A percentile compares a stretch with the other conserved stretches of the same genome.
phyloP scores from a whole-genome alignment of 2,888 invertebrate genomes.

The Napeogenes inachia region DNA sequence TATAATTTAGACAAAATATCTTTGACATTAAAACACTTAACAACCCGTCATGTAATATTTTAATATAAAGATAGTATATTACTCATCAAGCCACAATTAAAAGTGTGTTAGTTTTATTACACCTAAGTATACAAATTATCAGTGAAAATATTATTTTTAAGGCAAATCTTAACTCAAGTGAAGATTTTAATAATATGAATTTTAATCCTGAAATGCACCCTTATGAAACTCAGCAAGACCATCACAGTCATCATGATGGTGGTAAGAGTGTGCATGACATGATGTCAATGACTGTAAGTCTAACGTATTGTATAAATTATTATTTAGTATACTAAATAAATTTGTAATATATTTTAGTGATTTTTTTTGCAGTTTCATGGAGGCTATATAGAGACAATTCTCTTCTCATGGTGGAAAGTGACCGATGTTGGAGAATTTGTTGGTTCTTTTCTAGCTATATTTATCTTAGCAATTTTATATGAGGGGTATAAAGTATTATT shows the following conservation, averaged over 20 bases:
- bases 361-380: constrained; percentile 85
- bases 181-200: constrained; percentile 8
- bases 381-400: constrained; percentile 84
- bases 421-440: constrained; percentile 85
- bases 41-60: no score
- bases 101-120: not conserved
- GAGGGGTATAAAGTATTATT: constrained; percentile 84
- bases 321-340: not conserved
- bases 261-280: constrained; percentile 20
- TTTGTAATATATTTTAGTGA: not conserved
- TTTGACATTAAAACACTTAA: no score
- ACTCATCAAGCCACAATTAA: not conserved
- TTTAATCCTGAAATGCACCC: not conserved
- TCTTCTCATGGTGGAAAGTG: constrained; percentile 90
- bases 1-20: not conserved
- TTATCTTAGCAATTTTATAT: constrained; percentile 94
- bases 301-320: not conserved
- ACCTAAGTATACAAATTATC: not conserved
- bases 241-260: not conserved
- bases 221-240: no score
- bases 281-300: constrained; percentile 61
- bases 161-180: constrained; percentile 21
- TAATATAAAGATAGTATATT: not conserved
- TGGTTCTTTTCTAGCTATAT: constrained; percentile 93
- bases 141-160: constrained; percentile 4